These are phyloP conservation scores for Mantis religiosa DNA, from an alignment of 2,888 invertebrate species.

Conservation along the genomic window DNA sequence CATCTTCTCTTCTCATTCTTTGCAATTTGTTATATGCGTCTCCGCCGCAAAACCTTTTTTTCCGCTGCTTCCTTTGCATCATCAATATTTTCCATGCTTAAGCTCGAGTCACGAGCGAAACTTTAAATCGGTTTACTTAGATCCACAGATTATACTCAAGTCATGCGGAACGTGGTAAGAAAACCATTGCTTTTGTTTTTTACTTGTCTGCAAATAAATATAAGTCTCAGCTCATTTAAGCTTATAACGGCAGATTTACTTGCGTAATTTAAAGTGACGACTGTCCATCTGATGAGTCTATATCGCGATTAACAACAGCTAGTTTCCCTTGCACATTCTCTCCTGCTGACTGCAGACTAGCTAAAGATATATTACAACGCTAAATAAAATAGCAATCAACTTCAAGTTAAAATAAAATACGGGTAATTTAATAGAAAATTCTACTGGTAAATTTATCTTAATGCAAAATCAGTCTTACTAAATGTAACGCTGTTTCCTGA, in stretches of 20 bases:
- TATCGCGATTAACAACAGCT: no score
- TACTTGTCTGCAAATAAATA: background rate
- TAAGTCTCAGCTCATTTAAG: background rate
- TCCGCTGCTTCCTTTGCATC: background rate
- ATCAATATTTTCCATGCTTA: background rate
- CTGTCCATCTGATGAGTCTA: background rate
- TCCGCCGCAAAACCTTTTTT: background rate
- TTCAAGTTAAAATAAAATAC: no score
- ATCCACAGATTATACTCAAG: background rate
- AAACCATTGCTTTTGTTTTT: background rate
- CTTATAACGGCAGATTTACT: background rate
- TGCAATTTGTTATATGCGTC: background rate
- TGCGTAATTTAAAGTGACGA: background rate
- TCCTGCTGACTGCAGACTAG: no score
- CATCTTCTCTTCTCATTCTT: background rate
- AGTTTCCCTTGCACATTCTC: no score
- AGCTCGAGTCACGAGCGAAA: background rate
- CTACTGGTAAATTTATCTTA: no score
- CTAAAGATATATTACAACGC: no score
- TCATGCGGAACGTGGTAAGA: background rate
- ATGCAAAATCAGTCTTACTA: no score
- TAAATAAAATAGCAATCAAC: no score
- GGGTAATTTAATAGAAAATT: no score
- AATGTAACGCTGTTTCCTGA: no score
- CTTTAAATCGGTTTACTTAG: slow-evolving; percentile 6